Percentiles rank a stretch among this genome's conserved stretches.
Evolutionary conservation across 2,113 vertebrate genomes (phyloP).

Genomic region (human (Homo sapiens)): DNA sequence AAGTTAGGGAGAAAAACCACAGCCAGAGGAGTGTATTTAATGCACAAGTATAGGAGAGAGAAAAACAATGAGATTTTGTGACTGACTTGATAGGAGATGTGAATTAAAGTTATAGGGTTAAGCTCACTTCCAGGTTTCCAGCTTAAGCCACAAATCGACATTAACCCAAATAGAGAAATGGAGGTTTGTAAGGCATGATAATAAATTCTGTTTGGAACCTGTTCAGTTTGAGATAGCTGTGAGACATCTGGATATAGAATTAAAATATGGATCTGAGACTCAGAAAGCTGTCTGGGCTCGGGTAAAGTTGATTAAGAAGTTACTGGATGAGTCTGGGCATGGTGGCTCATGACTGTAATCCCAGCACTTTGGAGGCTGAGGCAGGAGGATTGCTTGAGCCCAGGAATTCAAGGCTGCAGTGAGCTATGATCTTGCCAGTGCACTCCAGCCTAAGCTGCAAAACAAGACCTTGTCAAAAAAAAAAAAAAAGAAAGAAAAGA

Average conservation of each 20-base stretch:
- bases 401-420: no score
- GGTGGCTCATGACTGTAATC: no score
- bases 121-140: background rate
- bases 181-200: background rate
- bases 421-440: no score
- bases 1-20: background rate
- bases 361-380: no score
- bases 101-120: background rate
- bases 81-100: background rate
- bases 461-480: no score
- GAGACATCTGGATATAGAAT: conserved; percentile 27
- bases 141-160: background rate
- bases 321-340: background rate
- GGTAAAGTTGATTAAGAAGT: conserved; percentile 26
- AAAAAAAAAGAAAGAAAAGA: no score
- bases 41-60: background rate
- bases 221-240: background rate
- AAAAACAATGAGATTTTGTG: conserved; percentile 9
- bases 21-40: background rate
- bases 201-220: conserved; percentile 35
- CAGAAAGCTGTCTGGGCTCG: background rate
- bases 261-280: conserved; percentile 40
- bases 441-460: no score
- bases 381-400: no score
- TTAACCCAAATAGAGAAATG: background rate